Evolutionary conservation across 1,140 invertebrate genomes (phyloP), one percentile per base, ranked within the genome.

Genomic region (Halictus rubicundus): DNA sequence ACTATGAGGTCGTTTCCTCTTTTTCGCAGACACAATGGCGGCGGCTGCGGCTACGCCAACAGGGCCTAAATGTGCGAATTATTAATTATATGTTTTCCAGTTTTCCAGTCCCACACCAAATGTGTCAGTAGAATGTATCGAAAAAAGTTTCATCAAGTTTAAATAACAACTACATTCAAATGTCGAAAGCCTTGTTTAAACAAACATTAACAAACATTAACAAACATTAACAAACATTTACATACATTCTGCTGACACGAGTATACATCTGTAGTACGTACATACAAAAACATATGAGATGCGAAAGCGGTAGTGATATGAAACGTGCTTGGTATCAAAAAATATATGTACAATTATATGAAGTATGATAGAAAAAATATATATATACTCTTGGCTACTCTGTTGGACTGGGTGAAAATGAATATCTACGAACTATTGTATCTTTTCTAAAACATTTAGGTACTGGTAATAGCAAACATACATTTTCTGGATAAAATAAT

Each of bases 1-100:
- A 87, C 97, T 97, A 93, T 99, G 98, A 49, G 98, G 98, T 87
- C 98, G 94, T 94, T 99, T 99, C 82, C 98, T 94, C 90, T 99
- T 99, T 91, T 99, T 99, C 0, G 98, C 97, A 21, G 98, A 98
- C 10, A 98, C 97, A 86, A 99, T 99, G 21, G 98, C 98, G 39
- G 98, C 98, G 7, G 98, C 98, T 25, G 98, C 98, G 16, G 98
- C 98, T 90, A 99, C 98, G 32, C 98, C 98, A 76, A 99, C 96
- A 0, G 98, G 98, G 76, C 98, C 97, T 98, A 89, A 80, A 81
- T 78, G 86, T 72, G 85, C 60, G 61, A 42, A 81, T 81, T 79
- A 63, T 74, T 64, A 65, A 78, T 66, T 39, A 68, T 79, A 80
- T 52, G 42, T 79, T 76, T 78, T 77, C n/a, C 2, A 25, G 59